Evolutionary conservation across 2,113 vertebrate species (phyloP), one percentile per base, ranked within the genome.

Genomic region (Atherinomorus stipes): DNA sequence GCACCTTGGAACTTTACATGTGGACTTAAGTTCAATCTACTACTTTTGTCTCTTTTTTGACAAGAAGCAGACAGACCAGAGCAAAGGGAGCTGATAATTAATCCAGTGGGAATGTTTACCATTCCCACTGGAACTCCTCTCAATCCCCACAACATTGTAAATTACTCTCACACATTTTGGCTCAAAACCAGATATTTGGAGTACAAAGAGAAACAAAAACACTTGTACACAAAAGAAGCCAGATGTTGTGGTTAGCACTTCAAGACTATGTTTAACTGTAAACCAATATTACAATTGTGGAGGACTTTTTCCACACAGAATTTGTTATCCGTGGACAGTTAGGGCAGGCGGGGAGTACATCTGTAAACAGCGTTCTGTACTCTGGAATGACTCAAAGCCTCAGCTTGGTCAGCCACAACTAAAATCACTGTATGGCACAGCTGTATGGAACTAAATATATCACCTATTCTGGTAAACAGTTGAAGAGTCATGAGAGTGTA

Each of bases 71-170:
- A 77, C 62, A 59, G 70, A 76, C 28, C 28, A 7, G 5, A 34
- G 31, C 31, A 34, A 34, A 34, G 9, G 7, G 31, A 34, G 31
- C 31, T 34, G 31, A 34, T 34, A 34, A 34, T 34, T 34, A 34
- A 42, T 16, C 67, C 58, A 64, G 28, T 71, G 64, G 68, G 84
- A 78, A 60, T 87, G 84, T 91, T 86, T 71, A 80, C 70, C n/a
- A 65, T 76, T 88, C 76, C 66, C 75, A 71, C 56, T 60, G 64
- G 65, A 87, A 87, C 73, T 45, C 75, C 70, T 81, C 61, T 54
- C 70, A 87, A 82, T 71, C 64, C 72, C 66, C 64, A 54, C 58
- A 66, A 65, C 25, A 28, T 28, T 65, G 66, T 44, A 45, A 79
- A 64, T 68, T 60, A 65, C 60, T 64, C 28, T 0, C 34, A 77